Evolutionary conservation across 2,113 vertebrate genomes (phyloP).

Genomic region (Microcebus ravelobensis): DNA sequence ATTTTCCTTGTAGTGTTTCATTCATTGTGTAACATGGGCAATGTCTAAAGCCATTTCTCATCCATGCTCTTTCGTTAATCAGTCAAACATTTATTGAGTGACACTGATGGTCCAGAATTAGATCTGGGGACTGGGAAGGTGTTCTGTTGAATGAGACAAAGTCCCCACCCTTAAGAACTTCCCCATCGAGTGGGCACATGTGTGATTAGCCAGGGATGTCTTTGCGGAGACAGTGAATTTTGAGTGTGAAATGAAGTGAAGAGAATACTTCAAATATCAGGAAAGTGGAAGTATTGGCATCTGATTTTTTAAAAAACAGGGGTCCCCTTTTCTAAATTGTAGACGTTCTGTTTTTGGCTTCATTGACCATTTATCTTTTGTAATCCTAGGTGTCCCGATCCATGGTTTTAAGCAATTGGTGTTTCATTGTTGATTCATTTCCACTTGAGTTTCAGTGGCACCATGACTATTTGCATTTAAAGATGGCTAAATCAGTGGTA

Average conservation of each 20-base stretch:
- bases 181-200: too few species aligned
- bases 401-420: not conserved
- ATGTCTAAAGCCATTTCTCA: not conserved
- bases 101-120: not conserved
- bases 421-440: not conserved
- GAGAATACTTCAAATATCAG: not conserved
- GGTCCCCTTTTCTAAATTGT: not conserved
- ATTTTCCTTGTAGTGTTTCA: not conserved
- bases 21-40: not conserved
- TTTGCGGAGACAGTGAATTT: not conserved
- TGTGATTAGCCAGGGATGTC: not conserved
- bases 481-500: not conserved
- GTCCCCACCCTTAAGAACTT: not conserved
- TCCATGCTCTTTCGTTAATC: not conserved
- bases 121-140: not conserved
- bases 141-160: not conserved
- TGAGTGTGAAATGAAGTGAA: not conserved
- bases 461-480: not conserved
- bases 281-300: not conserved
- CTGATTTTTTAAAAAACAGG: not conserved
- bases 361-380: not conserved
- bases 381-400: not conserved
- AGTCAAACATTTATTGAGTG: not conserved
- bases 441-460: not conserved
- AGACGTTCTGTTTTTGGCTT: not conserved